phyloP scores from a whole-genome alignment of 2,797 vertebrate species.

The Furcifer pardalis region DNA sequence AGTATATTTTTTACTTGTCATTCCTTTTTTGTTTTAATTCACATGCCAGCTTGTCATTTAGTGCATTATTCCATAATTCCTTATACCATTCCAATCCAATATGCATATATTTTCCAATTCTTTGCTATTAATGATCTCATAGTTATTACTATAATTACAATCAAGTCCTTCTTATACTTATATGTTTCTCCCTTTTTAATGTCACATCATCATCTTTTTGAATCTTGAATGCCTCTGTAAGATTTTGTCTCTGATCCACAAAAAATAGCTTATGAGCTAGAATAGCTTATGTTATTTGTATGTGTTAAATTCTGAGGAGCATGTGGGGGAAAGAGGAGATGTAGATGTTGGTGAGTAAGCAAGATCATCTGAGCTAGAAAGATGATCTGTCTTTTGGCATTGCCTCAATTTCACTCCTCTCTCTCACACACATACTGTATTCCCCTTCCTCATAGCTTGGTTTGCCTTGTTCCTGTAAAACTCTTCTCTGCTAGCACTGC shows the following conservation, averaged over 20 bases:
- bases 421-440: background rate
- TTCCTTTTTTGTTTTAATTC: too few relatives aligned
- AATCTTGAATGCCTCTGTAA: background rate
- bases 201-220: background rate
- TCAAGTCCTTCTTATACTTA: too few relatives aligned
- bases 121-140: too few relatives aligned
- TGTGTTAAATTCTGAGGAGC: background rate
- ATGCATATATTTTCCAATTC: too few relatives aligned
- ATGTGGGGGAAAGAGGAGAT: background rate
- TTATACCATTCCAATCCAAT: too few relatives aligned
- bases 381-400: background rate
- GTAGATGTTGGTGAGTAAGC: conserved; percentile 17
- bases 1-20: too few relatives aligned
- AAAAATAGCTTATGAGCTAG: conserved; percentile 5
- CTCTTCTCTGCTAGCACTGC: background rate
- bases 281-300: background rate
- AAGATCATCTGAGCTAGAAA: conserved; percentile 6
- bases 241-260: conserved; percentile 10
- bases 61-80: too few relatives aligned
- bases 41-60: too few relatives aligned
- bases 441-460: background rate
- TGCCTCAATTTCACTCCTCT: background rate
- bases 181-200: background rate
- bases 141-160: too few relatives aligned
- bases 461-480: background rate